Evolutionary conservation across 2,888 invertebrate species (phyloP), one percentile per base, ranked within the genome.

Genomic region (Tridacna crocea): DNA sequence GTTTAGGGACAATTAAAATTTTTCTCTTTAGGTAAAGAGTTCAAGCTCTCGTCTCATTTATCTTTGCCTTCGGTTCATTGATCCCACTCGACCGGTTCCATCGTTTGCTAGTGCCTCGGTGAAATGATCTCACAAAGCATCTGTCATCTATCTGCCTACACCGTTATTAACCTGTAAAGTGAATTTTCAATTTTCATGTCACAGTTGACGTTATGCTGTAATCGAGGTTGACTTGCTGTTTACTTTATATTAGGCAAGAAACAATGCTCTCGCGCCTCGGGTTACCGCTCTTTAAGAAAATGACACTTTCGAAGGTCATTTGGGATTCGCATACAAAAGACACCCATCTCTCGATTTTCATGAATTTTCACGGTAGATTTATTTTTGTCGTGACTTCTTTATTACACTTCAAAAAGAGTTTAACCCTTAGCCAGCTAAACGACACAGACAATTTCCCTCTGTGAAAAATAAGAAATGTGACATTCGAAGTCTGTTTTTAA

Each of bases 161-260:
- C 51, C 68, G 48, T 83, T 79, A 83, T 83, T 83, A 83, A 83
- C 83, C 78, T 80, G 83, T 83, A 72, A 66, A 72, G 78, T 70
- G 72, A 78, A 83, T 83, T 83, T 83, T 74, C 83, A 83, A 83
- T 83, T 83, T 83, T 80, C 83, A 83, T 80, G 83, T 83, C 83
- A 83, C 78, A 27, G 61, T 60, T 27, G 60, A 36, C 72, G 72
- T 61, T 47, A 68, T 74, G 76, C 75, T 77, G 77, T 83, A 83
- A 83, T 83, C 76, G 75, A 65, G 60, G 60, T 60, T 83, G 83
- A 83, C 51, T 70, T 8, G 27, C 36, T 83, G 83, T 83, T 83
- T 83, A 83, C 75, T 80, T 83, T 80, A 83, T 80, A 80, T 83
- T 83, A 77, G 55, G 66, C 75, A 76, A 80, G 78, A 74, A 80